Evolutionary conservation across 1,140 invertebrate genomes (phyloP).

Genomic region (Bicyclus anynana): DNA sequence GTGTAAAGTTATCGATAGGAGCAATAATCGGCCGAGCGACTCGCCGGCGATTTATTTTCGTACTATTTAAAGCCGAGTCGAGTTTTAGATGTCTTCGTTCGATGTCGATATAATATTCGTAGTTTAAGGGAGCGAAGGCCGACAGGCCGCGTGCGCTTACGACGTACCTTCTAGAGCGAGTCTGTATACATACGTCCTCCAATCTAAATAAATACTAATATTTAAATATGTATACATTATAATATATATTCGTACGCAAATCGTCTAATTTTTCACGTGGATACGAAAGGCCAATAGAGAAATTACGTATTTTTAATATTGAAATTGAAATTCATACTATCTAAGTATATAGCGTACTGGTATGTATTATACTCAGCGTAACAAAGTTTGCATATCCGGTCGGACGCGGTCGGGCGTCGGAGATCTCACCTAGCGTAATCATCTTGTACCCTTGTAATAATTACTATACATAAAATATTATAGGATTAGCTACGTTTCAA

Average conservation of each 20-base stretch:
- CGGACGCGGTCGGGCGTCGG: conserved; percentile 66
- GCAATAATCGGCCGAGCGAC: conserved; percentile 72
- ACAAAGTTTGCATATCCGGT: conserved; percentile 71
- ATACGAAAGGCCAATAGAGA: conserved; percentile 72
- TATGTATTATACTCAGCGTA: conserved; percentile 63
- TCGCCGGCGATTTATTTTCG: conserved; percentile 76
- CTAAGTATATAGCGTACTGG: conserved; percentile 62
- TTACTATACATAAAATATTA: conserved; percentile 72
- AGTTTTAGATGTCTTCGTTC: conserved; percentile 74
- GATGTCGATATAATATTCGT: conserved; percentile 67
- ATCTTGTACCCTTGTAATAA: conserved; percentile 69
- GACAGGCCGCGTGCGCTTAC: conserved; percentile 67
- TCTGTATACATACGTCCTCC: conserved; percentile 75
- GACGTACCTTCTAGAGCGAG: conserved; percentile 74
- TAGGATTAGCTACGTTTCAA: conserved; percentile 75
- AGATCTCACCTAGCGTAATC: conserved; percentile 75
- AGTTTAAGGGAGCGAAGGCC: conserved; percentile 67
- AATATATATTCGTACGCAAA: conserved; percentile 73
- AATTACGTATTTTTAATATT: conserved; percentile 77
- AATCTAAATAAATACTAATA: conserved; percentile 71
- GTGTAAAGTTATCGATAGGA: conserved; percentile 76
- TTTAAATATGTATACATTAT: conserved; percentile 72
- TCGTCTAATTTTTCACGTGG: conserved; percentile 72
- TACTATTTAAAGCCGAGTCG: conserved; percentile 75
- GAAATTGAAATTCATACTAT: conserved; percentile 69